phyloP scores from a whole-genome alignment of 1,140 invertebrate species.

The Maconellicoccus hirsutus region DNA sequence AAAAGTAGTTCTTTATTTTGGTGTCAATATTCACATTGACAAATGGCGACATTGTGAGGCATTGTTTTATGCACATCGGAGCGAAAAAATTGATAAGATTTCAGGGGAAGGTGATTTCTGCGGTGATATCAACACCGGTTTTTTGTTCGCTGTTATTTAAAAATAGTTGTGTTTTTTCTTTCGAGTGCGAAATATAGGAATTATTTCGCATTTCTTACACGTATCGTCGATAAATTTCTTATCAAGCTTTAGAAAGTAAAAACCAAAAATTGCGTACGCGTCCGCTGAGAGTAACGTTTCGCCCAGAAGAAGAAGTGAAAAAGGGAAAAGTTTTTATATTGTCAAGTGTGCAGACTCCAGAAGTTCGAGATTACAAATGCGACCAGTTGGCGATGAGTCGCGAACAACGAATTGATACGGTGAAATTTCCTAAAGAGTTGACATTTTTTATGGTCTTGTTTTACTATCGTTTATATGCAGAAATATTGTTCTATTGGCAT shows the following conservation, averaged over 20 bases:
- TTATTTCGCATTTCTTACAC: neutral
- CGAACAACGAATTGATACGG: neutral
- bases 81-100: too few species aligned
- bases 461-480: too few species aligned
- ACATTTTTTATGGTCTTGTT: too few species aligned
- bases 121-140: neutral
- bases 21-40: too few species aligned
- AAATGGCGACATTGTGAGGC: too few species aligned
- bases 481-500: too few species aligned
- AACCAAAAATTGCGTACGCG: neutral
- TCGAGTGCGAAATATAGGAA: neutral
- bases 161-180: neutral
- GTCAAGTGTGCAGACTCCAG: too few species aligned
- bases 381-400: neutral
- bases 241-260: neutral
- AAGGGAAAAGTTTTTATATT: neutral
- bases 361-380: neutral
- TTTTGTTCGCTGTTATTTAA: neutral
- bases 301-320: neutral
- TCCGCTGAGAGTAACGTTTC: neutral
- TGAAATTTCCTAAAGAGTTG: too few species aligned
- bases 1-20: too few species aligned
- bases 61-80: too few species aligned
- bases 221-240: neutral
- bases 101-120: neutral